phyloP scores from a whole-genome alignment of 2,797 vertebrate species.

The Chaetophractus vellerosus region DNA sequence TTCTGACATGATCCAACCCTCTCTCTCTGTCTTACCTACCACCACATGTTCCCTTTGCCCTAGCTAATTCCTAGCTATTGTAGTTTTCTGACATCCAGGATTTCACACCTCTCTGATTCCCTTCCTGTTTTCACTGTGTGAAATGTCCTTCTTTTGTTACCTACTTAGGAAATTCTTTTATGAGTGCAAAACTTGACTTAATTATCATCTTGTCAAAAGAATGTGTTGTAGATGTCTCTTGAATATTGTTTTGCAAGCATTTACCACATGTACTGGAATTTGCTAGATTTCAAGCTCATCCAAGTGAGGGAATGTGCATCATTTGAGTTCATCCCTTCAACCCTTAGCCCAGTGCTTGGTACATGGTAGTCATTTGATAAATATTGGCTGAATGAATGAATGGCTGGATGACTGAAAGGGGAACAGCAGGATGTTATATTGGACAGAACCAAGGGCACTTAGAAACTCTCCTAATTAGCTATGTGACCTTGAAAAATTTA shows the following conservation, averaged over 20 bases:
- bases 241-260: not conserved
- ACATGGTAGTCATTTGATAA: not conserved
- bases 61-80: not conserved
- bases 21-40: not conserved
- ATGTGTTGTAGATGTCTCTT: not conserved
- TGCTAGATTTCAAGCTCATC: not conserved
- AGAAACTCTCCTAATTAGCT: not conserved
- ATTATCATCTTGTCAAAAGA: not conserved
- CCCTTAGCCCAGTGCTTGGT: not conserved
- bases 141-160: not conserved
- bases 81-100: not conserved
- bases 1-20: not conserved
- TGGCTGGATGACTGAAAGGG: not conserved
- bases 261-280: not conserved
- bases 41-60: not conserved
- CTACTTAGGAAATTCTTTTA: not conserved
- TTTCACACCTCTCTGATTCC: not conserved
- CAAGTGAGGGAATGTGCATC: not conserved
- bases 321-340: not conserved
- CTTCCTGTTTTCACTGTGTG: not conserved
- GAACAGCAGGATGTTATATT: not conserved
- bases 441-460: not conserved
- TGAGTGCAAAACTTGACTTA: conserved; percentile 10
- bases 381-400: not conserved
- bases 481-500: not conserved